These are phyloP conservation scores for Lepidocolaptes lacrymiger DNA, from an alignment of 2,797 vertebrate genomes.

Conservation along the genomic window DNA sequence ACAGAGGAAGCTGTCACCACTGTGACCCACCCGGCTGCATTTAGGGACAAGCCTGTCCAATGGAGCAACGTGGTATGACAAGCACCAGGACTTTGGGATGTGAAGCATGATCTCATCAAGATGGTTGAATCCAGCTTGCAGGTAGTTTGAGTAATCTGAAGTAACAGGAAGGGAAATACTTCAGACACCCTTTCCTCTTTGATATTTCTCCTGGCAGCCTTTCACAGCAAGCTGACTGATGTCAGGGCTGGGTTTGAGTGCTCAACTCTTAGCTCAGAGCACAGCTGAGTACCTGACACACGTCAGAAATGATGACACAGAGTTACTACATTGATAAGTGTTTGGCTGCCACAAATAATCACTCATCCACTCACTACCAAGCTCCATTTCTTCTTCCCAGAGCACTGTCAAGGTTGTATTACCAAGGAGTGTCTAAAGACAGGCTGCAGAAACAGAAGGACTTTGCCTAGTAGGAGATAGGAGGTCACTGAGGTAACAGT, in stretches of 20 bases:
- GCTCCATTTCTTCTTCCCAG: not conserved
- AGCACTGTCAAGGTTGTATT: not conserved
- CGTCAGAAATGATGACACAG: rapidly evolving
- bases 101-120: not conserved
- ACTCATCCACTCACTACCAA: not conserved
- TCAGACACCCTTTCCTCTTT: not conserved
- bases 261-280: not conserved
- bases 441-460: not conserved
- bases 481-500: not conserved
- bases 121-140: not conserved
- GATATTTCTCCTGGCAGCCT: not conserved
- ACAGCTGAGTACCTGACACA: not conserved
- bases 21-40: not conserved
- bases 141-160: not conserved
- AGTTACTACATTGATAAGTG: rapidly evolving
- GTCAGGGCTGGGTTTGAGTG: not conserved
- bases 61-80: rapidly evolving
- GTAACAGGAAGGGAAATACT: not conserved
- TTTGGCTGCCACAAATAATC: not conserved
- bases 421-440: not conserved
- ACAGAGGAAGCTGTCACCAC: not conserved
- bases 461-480: slow-evolving; percentile 1
- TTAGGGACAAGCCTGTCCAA: not conserved
- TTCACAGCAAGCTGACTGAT: not conserved
- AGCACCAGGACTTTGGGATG: not conserved